Percentiles rank a stretch among this genome's conserved stretches.
These are phyloP conservation scores for Pseudochirops cupreus DNA, from an alignment of 2,797 vertebrate genomes.

Conservation along the genomic window DNA sequence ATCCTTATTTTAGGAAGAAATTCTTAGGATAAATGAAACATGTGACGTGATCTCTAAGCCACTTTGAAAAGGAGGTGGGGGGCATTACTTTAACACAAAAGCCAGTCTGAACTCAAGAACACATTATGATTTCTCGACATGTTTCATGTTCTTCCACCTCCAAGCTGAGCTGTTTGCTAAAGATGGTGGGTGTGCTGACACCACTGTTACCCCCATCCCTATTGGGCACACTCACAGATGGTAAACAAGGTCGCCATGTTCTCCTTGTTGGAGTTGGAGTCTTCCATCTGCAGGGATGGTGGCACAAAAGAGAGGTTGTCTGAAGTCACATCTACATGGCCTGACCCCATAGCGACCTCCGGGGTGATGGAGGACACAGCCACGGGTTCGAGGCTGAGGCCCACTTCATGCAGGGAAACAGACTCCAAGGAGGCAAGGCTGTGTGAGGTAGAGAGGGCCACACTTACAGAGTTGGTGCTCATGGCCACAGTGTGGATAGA, in stretches of 20 bases:
- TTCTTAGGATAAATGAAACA: constrained; percentile 7
- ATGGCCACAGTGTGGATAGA: constrained; percentile 90
- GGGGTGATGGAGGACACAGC: constrained; percentile 95
- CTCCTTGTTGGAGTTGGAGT: constrained; percentile 96
- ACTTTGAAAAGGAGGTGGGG: constrained; percentile 8
- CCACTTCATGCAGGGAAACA: constrained; percentile 94
- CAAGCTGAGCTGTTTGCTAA: not conserved
- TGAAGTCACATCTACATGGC: constrained; percentile 88
- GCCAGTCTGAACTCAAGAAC: constrained; percentile 30
- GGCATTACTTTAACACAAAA: constrained; percentile 14
- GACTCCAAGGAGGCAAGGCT: constrained; percentile 92
- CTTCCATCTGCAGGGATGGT: constrained; percentile 94
- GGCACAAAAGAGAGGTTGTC: constrained; percentile 96
- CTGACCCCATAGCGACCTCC: constrained; percentile 93
- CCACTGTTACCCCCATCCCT: constrained; percentile 39
- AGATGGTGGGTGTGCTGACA: constrained; percentile 12
- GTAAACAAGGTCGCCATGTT: constrained; percentile 95
- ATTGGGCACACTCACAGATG: constrained; percentile 91
- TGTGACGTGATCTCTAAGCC: not conserved
- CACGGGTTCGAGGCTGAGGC: constrained; percentile 95
- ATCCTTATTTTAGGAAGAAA: constrained; percentile 28
- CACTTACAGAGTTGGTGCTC: constrained; percentile 94
- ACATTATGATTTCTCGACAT: constrained; percentile 17
- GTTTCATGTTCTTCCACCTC: not conserved
- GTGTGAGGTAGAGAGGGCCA: constrained; percentile 94